Evolutionary conservation across 2,797 vertebrate genomes (phyloP).

Genomic region (Peromyscus melanophrys): DNA sequence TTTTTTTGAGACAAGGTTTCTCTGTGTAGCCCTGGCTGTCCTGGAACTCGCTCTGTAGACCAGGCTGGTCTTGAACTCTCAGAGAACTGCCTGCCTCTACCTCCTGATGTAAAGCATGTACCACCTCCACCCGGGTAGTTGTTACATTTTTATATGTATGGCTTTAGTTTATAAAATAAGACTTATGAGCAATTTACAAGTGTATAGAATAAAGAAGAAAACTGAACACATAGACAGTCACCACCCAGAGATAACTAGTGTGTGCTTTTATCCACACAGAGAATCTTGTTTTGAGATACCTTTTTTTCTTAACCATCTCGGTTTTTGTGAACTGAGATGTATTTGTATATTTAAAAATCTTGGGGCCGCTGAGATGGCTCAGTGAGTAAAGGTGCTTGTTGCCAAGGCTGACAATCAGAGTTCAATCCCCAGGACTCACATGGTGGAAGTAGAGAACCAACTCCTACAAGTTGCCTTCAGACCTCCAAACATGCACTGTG

Average conservation of each 20-base stretch:
- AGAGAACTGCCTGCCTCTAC: neutral
- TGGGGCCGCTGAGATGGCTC: neutral
- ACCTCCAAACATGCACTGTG: neutral
- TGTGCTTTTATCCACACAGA: neutral
- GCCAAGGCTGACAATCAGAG: neutral
- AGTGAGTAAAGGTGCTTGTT: neutral
- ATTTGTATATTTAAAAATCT: neutral
- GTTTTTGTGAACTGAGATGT: neutral
- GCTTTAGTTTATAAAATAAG: slow-evolving; percentile 61
- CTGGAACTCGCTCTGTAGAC: neutral
- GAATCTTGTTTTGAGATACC: slow-evolving; percentile 27
- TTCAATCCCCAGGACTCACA: neutral
- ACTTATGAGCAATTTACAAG: neutral
- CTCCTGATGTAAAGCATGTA: neutral
- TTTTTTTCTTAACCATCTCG: neutral
- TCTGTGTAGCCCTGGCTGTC: neutral
- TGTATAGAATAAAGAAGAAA: slow-evolving; percentile 51
- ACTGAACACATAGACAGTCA: neutral
- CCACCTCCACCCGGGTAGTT: neutral
- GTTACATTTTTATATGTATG: slow-evolving; percentile 35
- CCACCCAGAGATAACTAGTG: neutral
- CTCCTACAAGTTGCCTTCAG: neutral
- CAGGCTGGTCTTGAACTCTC: neutral
- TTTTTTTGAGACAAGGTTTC: neutral
- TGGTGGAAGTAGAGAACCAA: neutral